Base-by-base conservation (phyloP, 2,113 vertebrate species). In the Triplophysa dalaica region DNA sequence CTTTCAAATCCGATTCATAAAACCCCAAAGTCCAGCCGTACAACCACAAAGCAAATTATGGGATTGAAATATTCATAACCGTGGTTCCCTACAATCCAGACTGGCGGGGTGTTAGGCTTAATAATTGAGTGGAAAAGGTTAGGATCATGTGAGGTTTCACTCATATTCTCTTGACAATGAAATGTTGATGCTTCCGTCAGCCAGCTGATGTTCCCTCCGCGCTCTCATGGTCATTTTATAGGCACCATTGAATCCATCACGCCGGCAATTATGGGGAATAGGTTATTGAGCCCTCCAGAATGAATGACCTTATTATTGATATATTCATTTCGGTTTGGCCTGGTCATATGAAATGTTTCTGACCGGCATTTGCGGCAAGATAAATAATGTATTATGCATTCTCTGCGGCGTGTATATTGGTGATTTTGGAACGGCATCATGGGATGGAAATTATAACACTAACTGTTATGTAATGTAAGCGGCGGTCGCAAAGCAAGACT, bases 11-110 rank as follows among this genome's bases (percentile, higher is more conserved):
- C 1, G n/a, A 75, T n/a, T 21, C 54, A 21, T n/a, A 2, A 54
- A 63, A 75, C 38, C 16, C 50, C 17, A 19, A 63, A 83, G 62
- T 64, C 75, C 54, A 75, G 56, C 87, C 52, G 79, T 81, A 89
- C 89, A 90, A 88, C 80, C 80, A 63, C 48, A 65, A 81, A 83
- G 67, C 86, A 88, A 88, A 92, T 87, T 88, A 86, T 84, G 82
- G 82, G 79, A 84, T 91, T 91, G 58, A 90, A 92, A 92, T 89
- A 89, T 90, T 88, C 78, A 89, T 76, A 26, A 21, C 41, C 33
- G n/a, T 2, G 12, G 48, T 73, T 64, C 45, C 17, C 75, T 21
- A 2, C 79, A 81, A 29, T 60, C 58, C 61, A 83, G 82, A 85
- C 86, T 78, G 11, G 78, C 54, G 80, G 86, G 86, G 83, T 82